Base-by-base conservation (phyloP, 2,888 invertebrate species). In the Cheilosia grossa region DNA sequence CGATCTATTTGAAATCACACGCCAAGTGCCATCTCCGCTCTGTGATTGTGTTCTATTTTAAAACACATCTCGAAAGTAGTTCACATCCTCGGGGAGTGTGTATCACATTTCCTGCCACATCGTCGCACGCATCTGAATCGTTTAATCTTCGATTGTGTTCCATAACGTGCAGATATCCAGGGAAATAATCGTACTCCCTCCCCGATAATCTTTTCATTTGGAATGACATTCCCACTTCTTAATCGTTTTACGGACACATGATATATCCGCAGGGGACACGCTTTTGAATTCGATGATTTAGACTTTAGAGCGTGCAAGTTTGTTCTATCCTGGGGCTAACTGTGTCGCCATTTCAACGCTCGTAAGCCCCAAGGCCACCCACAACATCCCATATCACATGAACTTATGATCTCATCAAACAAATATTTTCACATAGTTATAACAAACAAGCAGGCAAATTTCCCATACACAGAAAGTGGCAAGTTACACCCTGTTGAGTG, bases 341-440 rank as follows among this genome's bases (percentile, higher is more conserved):
- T 47, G 44, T 9, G 9, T 47, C 44, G 44, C 17, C 44, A 44
- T 17, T 7, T 4, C 7, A n/a, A 5, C 44, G 17, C 5, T 17
- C 9, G 17, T 2, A 47, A 17, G 9, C 0, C 17, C 44, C 17
- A 17, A 17, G 44, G 21, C 2, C 58, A 59, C 24, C 42, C 58
- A 59, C 42, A 42, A 17, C n/a, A 44, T 6, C n/a, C 44, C 37
- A 40, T 58, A 19, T 40, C 17, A 24, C 6, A 15, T 17, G 33
- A 58, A 47, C 47, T 56, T 70, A 49, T 42, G 61, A 61, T 61
- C 42, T 72, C 51, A 61, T 61, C 59, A 30, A 53, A 72, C 61
- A 72, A 72, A 72, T 61, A 72, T 61, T 72, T 2, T 30, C 30
- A 61, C 30, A 61, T 15, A 59, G 49, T 59, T 59, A 70, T 59